Conservation (phyloP, 2,113 vertebrate genomes). For the Hydropotes inermis region DNA sequence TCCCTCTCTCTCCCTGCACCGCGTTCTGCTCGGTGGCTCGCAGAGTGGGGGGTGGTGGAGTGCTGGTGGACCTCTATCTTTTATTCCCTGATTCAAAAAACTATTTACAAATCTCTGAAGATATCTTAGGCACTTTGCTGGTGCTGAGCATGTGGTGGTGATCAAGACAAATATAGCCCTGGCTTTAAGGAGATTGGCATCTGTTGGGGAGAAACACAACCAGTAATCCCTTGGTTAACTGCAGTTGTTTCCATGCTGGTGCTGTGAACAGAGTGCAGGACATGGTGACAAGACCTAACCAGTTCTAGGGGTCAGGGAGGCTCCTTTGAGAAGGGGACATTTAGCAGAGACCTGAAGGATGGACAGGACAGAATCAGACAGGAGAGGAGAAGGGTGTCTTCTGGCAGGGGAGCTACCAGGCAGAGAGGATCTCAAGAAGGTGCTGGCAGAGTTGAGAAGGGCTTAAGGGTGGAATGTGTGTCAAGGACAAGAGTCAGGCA, state of each 20-base stretch:
- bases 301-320: not conserved
- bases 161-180: not conserved
- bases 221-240: not conserved
- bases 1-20: not conserved
- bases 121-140: not conserved
- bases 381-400: not conserved
- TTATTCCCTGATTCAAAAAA: not conserved
- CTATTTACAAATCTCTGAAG: not conserved
- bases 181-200: not conserved
- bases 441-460: not conserved
- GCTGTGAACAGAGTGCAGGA: not conserved
- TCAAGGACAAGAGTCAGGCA: not conserved
- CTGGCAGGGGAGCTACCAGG: not conserved
- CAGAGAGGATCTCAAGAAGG: not conserved
- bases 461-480: not conserved
- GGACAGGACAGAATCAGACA: not conserved
- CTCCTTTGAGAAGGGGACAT: not conserved
- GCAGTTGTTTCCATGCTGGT: not conserved
- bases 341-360: not conserved
- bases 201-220: not conserved
- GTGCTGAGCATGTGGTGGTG: not conserved
- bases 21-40: not conserved
- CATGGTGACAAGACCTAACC: not conserved
- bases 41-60: accelerated
- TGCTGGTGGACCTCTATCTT: not conserved